Evolutionary conservation across 2,888 invertebrate genomes (phyloP), one percentile per base, ranked within the genome.

Genomic region (Fabriciana adippe): DNA sequence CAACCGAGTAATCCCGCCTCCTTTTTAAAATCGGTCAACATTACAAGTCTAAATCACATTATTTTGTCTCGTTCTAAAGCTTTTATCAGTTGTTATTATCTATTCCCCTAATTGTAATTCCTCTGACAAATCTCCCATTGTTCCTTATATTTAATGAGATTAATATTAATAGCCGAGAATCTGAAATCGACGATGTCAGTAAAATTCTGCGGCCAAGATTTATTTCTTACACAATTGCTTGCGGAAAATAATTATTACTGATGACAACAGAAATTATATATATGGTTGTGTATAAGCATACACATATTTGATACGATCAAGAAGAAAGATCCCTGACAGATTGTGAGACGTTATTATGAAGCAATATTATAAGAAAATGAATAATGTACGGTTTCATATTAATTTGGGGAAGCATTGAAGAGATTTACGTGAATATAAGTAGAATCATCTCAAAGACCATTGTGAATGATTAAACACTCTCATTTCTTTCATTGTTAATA

Each of bases 21-120:
- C 6, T 8, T 8, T 11, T 11, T 11, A 41, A 8, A 41, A 41
- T 41, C 35, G 8, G 11, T 41, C 11, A 11, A 41, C 8, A 41
- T 41, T 41, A 41, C 35, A 11, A 41, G 11, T 41, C 35, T 41
- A 41, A 41, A 41, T 41, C 11, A 41, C 35, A 41, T 41, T 41
- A 41, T 41, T 8, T 8, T 11, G 35, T 11, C 35, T 41, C 35
- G 35, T 41, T 11, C 35, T 41, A 41, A 41, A 41, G 35, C 35
- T 41, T 41, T 41, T 2, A 11, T 41, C 35, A 11, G 35, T 41
- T 41, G 8, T 11, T 11, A 41, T 72, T 64, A 73, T 74, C 71
- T 71, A 72, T 73, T 73, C 72, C 71, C 68, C 69, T 64, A 55
- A 66, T 66, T 57, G 64, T 59, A 67, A 68, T 70, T 63, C 16